These are phyloP conservation scores for Menidia beryllina DNA, from an alignment of 2,113 vertebrate genomes.

Conservation along the genomic window DNA sequence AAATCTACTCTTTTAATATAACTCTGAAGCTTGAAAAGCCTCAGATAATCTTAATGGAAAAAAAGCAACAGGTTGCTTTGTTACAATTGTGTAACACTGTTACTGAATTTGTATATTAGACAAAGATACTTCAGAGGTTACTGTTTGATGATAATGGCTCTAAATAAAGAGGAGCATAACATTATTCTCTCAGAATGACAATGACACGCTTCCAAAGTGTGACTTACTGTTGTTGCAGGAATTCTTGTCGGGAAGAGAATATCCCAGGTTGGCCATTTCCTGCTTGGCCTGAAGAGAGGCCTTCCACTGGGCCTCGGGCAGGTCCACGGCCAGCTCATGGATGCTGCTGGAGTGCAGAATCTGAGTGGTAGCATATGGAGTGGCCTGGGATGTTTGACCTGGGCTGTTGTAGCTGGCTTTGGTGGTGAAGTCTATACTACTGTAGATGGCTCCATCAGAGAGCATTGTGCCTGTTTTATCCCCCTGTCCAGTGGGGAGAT, in stretches of 20 bases:
- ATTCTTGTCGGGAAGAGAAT: slow-evolving; percentile 96
- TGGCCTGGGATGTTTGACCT: slow-evolving; percentile 93
- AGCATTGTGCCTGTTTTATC: slow-evolving; percentile 98
- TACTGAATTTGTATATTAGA: background rate
- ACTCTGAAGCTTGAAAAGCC: slow-evolving; percentile 37
- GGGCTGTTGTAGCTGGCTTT: slow-evolving; percentile 96
- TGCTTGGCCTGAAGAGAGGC: slow-evolving; percentile 94
- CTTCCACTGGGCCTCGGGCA: slow-evolving; percentile 97
- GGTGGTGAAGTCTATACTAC: slow-evolving; percentile 98
- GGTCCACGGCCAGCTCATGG: slow-evolving; percentile 95
- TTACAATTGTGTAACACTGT: slow-evolving; percentile 8
- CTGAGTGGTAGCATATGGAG: slow-evolving; percentile 97
- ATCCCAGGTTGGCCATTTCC: slow-evolving; percentile 94
- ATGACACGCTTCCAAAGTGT: background rate
- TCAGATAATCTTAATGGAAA: slow-evolving; percentile 32
- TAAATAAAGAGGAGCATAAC: background rate
- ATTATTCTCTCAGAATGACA: background rate
- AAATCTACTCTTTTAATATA: slow-evolving; percentile 42
- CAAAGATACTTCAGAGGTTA: background rate
- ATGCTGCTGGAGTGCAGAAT: slow-evolving; percentile 98
- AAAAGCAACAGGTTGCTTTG: slow-evolving; percentile 16
- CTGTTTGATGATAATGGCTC: slow-evolving; percentile 12
- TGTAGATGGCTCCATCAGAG: slow-evolving; percentile 98
- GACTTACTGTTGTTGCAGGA: slow-evolving; percentile 97
- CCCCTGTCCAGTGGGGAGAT: slow-evolving; percentile 89